Percentiles rank a stretch among this genome's conserved stretches.
These are phyloP conservation scores for Macrotis lagotis DNA, from an alignment of 2,113 vertebrate species.

Conservation along the genomic window DNA sequence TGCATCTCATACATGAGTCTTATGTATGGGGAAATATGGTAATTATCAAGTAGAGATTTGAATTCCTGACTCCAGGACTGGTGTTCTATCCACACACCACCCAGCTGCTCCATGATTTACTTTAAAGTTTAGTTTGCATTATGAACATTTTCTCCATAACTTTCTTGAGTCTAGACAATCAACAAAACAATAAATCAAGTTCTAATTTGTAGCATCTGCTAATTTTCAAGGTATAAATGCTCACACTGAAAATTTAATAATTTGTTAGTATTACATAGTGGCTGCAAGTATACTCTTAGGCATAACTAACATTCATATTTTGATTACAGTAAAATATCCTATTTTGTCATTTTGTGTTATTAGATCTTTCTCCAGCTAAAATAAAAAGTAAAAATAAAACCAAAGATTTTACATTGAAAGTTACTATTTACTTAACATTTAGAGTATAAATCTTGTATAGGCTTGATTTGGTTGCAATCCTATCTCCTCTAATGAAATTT, in stretches of 20 bases:
- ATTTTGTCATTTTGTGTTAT: constrained; percentile 13
- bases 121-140: not conserved
- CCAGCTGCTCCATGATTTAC: too few species aligned
- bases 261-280: not conserved
- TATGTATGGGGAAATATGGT: too few species aligned
- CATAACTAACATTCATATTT: not conserved
- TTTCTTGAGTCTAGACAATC: not conserved
- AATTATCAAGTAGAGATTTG: too few species aligned
- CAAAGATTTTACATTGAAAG: not conserved
- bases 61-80: too few species aligned
- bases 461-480: not conserved
- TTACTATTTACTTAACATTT: constrained; percentile 16
- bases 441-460: constrained; percentile 23
- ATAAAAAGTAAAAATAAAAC: not conserved
- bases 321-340: constrained; percentile 26
- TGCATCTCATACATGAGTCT: too few species aligned
- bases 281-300: not conserved
- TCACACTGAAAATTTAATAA: not conserved
- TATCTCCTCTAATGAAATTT: not conserved
- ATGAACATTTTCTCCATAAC: not conserved
- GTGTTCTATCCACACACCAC: too few species aligned
- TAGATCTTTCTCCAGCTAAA: constrained; percentile 16
- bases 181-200: not conserved
- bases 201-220: not conserved
- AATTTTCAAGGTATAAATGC: not conserved